These are phyloP conservation scores for Amblyopsis hoosieri DNA, from an alignment of 2,797 vertebrate species.

Conservation along the genomic window DNA sequence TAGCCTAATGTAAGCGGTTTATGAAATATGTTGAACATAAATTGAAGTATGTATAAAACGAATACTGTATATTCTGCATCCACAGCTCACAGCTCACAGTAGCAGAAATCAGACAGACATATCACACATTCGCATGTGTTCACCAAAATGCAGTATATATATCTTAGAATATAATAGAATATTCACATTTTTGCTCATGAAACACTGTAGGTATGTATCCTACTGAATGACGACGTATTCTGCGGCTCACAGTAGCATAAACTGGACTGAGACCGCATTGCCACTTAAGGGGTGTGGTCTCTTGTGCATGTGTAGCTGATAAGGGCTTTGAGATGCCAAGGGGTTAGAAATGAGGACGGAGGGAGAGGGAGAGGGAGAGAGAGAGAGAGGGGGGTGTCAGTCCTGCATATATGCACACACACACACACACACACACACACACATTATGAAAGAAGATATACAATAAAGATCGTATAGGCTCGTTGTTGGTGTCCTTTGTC, in stretches of 20 bases:
- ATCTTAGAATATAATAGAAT: too few species aligned
- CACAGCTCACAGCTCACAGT: background rate
- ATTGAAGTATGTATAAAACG: background rate
- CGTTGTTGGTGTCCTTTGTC: background rate
- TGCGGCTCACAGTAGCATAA: background rate
- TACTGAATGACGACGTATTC: background rate
- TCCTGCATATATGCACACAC: background rate
- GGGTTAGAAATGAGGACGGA: conserved; percentile 1
- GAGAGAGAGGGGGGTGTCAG: background rate
- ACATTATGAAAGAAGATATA: background rate
- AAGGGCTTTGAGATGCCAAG: conserved; percentile 9
- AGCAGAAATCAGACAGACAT: too few species aligned
- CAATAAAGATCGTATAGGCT: background rate
- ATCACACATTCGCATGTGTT: too few species aligned
- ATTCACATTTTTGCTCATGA: too few species aligned
- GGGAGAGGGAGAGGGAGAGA: too few species aligned
- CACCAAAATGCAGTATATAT: too few species aligned
- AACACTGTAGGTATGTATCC: too few species aligned
- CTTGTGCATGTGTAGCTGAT: conserved; percentile 2
- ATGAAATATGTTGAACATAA: background rate
- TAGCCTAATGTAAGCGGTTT: background rate
- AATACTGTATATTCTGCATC: background rate
- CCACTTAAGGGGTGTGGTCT: too few species aligned
- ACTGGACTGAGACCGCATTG: too few species aligned
- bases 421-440: conserved; percentile 10